These are phyloP conservation scores for Mesocricetus auratus DNA, from an alignment of 2,113 vertebrate species.

Conservation along the genomic window DNA sequence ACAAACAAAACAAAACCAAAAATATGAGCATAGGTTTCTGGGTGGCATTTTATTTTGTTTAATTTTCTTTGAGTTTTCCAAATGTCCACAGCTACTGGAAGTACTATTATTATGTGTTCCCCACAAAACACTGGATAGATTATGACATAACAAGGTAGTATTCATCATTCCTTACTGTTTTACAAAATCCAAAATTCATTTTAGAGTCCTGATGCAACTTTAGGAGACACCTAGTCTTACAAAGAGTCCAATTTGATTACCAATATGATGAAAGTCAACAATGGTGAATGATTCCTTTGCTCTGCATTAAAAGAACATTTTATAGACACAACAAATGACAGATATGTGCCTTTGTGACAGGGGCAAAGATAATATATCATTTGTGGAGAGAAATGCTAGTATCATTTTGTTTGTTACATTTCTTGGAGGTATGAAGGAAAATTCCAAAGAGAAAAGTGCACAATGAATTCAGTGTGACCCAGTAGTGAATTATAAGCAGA, in stretches of 20 bases:
- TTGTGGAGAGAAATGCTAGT: neutral
- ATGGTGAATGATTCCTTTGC: neutral
- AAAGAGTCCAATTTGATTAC: slow-evolving; percentile 34
- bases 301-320: neutral
- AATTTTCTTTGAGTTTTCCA: slow-evolving; percentile 27
- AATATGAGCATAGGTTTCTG: neutral
- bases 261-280: neutral
- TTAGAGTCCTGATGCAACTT: slow-evolving; percentile 8
- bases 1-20: neutral
- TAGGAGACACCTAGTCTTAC: neutral
- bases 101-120: neutral
- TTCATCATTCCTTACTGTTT: neutral
- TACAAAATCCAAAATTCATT: neutral
- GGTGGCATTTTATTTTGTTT: neutral
- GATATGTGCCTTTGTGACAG: neutral
- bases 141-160: neutral
- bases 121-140: neutral
- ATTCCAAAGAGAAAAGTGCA: slow-evolving; percentile 6
- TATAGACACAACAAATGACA: neutral
- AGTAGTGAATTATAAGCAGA: neutral
- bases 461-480: slow-evolving; percentile 25
- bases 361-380: slow-evolving; percentile 14
- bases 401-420: slow-evolving; percentile 24
- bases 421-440: slow-evolving; percentile 46
- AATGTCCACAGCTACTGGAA: neutral